These are phyloP conservation scores for Oriolus oriolus DNA, from an alignment of 2,113 vertebrate genomes.

Conservation along the genomic window DNA sequence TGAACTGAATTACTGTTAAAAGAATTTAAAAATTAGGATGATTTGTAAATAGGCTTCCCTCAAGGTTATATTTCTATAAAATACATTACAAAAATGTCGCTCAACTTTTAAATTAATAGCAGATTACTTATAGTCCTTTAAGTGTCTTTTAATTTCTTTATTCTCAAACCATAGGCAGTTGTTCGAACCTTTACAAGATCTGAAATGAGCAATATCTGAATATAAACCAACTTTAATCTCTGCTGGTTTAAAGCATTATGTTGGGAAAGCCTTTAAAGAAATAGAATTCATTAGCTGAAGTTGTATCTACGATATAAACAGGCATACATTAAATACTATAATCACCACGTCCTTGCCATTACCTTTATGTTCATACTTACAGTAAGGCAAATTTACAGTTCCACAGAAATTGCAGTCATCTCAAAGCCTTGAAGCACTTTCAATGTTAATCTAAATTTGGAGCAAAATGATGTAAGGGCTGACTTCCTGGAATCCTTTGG, in stretches of 20 bases:
- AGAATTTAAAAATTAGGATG: background rate
- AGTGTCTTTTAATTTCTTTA: background rate
- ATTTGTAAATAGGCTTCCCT: background rate
- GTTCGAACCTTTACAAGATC: background rate
- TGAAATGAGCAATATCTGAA: slow-evolving; percentile 45
- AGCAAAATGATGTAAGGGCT: background rate
- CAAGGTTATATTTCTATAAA: background rate
- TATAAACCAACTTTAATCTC: slow-evolving; percentile 25
- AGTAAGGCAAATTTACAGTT: background rate
- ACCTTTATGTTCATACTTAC: background rate
- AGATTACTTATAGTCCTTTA: background rate
- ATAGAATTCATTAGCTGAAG: slow-evolving; percentile 15
- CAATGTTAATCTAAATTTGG: background rate
- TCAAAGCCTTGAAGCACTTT: background rate
- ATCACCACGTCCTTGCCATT: background rate
- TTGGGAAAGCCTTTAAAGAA: slow-evolving; percentile 20
- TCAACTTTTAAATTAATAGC: background rate
- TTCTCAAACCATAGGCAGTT: background rate
- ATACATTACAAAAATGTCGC: background rate
- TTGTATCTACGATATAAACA: slow-evolving; percentile 10
- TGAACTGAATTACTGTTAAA: background rate
- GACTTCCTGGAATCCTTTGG: background rate
- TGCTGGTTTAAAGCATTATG: background rate
- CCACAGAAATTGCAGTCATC: background rate
- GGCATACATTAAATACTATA: background rate